These are phyloP conservation scores for Rhinophrynus dorsalis DNA, from an alignment of 2,797 vertebrate genomes.

Conservation along the genomic window DNA sequence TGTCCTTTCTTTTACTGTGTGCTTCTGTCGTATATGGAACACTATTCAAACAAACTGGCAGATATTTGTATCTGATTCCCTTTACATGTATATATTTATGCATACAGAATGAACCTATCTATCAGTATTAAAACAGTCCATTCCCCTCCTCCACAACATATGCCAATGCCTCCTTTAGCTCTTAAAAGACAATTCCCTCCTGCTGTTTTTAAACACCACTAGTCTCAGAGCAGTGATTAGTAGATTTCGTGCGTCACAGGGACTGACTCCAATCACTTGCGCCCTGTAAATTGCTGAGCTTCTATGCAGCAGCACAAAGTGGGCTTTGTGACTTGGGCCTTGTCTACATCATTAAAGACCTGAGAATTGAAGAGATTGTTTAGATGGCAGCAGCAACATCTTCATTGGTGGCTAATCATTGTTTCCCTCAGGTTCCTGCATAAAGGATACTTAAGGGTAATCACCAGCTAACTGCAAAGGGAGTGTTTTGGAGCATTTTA, in stretches of 20 bases:
- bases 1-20: background rate
- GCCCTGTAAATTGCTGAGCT: conserved; percentile 65
- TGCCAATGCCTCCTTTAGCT: conserved; percentile 59
- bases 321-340: conserved; percentile 54
- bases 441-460: conserved; percentile 72
- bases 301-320: conserved; percentile 65
- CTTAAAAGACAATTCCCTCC: conserved; percentile 61
- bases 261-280: conserved; percentile 70
- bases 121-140: conserved; percentile 64
- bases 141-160: conserved; percentile 57
- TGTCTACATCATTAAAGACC: conserved; percentile 66
- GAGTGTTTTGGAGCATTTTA: conserved; percentile 67
- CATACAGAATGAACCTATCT: conserved; percentile 50
- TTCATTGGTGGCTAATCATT: conserved; percentile 65
- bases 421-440: conserved; percentile 67
- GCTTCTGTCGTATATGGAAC: background rate
- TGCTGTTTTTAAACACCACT: conserved; percentile 55
- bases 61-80: background rate
- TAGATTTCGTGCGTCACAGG: conserved; percentile 64
- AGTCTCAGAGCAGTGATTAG: conserved; percentile 68
- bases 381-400: conserved; percentile 60
- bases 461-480: conserved; percentile 64
- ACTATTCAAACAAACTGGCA: background rate
- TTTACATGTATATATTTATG: background rate
- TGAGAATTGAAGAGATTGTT: conserved; percentile 65